Evolutionary conservation across 2,113 vertebrate species (phyloP).

Genomic region (Epinephelus fuscoguttatus): DNA sequence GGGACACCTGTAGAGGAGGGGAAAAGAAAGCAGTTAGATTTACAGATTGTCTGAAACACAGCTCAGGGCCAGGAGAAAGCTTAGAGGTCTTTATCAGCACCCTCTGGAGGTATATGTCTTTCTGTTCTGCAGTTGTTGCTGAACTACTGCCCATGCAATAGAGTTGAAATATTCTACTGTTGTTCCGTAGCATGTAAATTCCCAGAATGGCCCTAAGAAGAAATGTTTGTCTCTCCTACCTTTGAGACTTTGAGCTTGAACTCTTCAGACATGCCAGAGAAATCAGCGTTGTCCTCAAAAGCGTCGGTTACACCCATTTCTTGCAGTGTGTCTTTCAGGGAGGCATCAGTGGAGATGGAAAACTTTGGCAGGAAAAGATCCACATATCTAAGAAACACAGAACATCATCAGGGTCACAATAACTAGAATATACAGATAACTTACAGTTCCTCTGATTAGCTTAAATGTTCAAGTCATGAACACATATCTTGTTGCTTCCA

Average conservation of each 20-base stretch:
- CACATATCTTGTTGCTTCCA: neutral
- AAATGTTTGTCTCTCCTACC: slow-evolving; percentile 73
- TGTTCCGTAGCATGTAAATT: too few species aligned
- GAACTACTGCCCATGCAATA: neutral
- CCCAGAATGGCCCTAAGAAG: neutral
- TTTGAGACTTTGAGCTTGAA: slow-evolving; percentile 83
- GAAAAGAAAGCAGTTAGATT: neutral
- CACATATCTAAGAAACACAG: slow-evolving; percentile 75
- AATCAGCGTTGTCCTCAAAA: slow-evolving; percentile 83
- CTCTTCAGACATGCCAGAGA: slow-evolving; percentile 84
- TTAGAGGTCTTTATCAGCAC: neutral
- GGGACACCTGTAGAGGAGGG: slow-evolving; percentile 80
- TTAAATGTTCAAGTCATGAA: neutral
- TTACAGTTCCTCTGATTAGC: too few species aligned
- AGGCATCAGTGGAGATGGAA: slow-evolving; percentile 80
- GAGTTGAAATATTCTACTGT: too few species aligned
- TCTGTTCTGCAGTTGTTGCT: neutral
- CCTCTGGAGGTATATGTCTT: neutral
- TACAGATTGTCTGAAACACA: neutral
- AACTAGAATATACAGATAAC: neutral
- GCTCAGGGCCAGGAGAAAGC: too few species aligned
- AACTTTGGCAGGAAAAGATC: slow-evolving; percentile 86
- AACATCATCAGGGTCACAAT: neutral
- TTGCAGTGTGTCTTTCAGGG: slow-evolving; percentile 76
- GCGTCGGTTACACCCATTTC: slow-evolving; percentile 81